Evolutionary conservation across 2,888 invertebrate species (phyloP), one percentile per base, ranked within the genome.

Genomic region (Trichacis sp.): DNA sequence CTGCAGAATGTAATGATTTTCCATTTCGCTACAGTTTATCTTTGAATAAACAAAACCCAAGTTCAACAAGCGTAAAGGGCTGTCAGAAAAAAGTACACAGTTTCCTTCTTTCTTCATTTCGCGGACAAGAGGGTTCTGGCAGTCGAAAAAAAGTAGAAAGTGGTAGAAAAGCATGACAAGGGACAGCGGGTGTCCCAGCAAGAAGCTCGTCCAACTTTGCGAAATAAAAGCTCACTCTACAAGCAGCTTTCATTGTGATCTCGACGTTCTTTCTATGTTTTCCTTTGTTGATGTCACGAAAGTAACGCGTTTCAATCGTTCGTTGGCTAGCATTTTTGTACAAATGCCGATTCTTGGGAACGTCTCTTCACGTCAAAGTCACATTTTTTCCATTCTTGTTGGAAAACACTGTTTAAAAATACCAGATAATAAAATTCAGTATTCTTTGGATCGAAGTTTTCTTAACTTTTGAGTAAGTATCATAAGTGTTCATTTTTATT

Each of bases 151-250:
- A 67, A 66, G 63, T 51, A 54, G 63, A 60, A 62, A 65, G 61
- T 55, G 64, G 63, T 24, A 8, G 24, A 24, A 24, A 24, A 24
- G 24, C 24, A 8, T 24, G 24, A 24, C 24, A 24, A 45, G 56
- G 56, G 46, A 45, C 49, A 50, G 38, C 47, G 57, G 51, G 73
- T 73, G 71, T 72, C 73, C 75, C 75, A 68, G 72, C 75, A 76
- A 77, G 78, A 77, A 74, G 77, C 76, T 79, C 73, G 73, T 61
- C 71, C 76, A 75, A 78, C 78, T 79, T 78, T 77, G 74, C 74
- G 75, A 81, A 81, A 80, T 80, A 81, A 81, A 80, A 81, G 78
- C 78, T 77, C 77, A 74, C 78, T 80, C 79, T 81, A 76, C 78
- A 72, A 69, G 72, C 69, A 76, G 77, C 80, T 80, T 81, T 79